These are phyloP conservation scores for Drosophila stalkeri DNA, from an alignment of 2,888 invertebrate genomes.

Conservation along the genomic window DNA sequence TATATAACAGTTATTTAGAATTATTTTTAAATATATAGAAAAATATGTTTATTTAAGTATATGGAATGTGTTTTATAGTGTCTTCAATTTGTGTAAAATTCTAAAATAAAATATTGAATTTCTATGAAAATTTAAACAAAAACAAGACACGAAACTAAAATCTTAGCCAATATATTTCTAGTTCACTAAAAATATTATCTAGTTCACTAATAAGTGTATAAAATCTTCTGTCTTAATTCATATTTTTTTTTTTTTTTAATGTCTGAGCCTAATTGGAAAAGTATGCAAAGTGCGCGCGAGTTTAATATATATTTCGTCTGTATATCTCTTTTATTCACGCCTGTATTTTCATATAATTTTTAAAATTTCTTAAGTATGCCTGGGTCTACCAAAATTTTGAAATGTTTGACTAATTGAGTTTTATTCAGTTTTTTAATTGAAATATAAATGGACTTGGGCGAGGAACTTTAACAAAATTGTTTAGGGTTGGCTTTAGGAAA, in stretches of 20 bases:
- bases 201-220: neutral
- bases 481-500: constrained; percentile 16
- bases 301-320: constrained; percentile 5
- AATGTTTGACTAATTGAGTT: constrained; percentile 48
- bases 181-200: too few species aligned
- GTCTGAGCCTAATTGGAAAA: constrained; percentile 49
- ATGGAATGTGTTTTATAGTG: too few species aligned
- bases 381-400: constrained; percentile 19
- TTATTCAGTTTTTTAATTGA: constrained; percentile 46
- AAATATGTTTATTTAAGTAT: too few species aligned
- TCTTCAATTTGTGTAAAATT: too few species aligned
- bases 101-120: too few species aligned
- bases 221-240: constrained; percentile 9
- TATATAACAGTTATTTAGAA: too few species aligned
- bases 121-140: too few species aligned
- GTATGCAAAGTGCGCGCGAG: constrained; percentile 41
- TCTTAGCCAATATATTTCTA: too few species aligned
- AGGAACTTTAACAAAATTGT: neutral
- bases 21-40: too few species aligned
- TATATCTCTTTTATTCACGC: constrained; percentile 13
- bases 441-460: constrained; percentile 34
- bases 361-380: neutral
- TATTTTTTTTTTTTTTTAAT: constrained; percentile 16
- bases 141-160: too few species aligned
- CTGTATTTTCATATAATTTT: neutral